Evolutionary conservation across 1,140 invertebrate genomes (phyloP).

Genomic region (Pissodes strobi): DNA sequence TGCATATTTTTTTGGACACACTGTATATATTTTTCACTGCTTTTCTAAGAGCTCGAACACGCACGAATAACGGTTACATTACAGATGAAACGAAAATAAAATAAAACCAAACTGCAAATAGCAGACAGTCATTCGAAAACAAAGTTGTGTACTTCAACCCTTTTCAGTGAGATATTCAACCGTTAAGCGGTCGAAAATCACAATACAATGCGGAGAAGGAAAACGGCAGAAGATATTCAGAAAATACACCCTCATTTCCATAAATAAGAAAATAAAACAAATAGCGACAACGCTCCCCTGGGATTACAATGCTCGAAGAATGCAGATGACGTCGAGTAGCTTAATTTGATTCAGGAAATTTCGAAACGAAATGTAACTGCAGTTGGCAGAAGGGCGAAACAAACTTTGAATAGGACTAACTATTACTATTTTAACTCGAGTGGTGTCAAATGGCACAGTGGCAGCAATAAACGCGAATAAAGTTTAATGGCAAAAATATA

Average conservation of each 20-base stretch:
- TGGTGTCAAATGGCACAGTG: not conserved
- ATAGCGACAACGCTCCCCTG: conserved; percentile 8
- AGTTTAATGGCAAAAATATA: no score
- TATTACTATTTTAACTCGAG: not conserved
- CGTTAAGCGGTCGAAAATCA: conserved; percentile 4
- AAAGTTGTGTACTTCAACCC: not conserved
- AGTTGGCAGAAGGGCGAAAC: not conserved
- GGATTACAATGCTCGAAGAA: not conserved
- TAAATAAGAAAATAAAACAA: conserved; percentile 19
- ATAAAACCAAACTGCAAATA: not conserved
- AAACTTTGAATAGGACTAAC: not conserved
- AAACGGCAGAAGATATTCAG: not conserved
- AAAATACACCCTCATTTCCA: conserved; percentile 10
- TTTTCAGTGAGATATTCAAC: not conserved
- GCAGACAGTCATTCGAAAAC: not conserved
- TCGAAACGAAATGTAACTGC: conserved; percentile 6
- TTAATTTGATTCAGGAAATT: conserved; percentile 18
- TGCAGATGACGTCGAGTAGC: not conserved
- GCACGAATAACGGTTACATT: no score
- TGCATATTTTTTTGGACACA: no score
- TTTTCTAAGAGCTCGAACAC: no score
- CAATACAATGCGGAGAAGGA: not conserved
- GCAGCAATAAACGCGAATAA: no score
- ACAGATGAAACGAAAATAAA: no score
- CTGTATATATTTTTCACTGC: no score